These are phyloP conservation scores for Prunella himalayana DNA, from an alignment of 2,113 vertebrate species.

Conservation along the genomic window DNA sequence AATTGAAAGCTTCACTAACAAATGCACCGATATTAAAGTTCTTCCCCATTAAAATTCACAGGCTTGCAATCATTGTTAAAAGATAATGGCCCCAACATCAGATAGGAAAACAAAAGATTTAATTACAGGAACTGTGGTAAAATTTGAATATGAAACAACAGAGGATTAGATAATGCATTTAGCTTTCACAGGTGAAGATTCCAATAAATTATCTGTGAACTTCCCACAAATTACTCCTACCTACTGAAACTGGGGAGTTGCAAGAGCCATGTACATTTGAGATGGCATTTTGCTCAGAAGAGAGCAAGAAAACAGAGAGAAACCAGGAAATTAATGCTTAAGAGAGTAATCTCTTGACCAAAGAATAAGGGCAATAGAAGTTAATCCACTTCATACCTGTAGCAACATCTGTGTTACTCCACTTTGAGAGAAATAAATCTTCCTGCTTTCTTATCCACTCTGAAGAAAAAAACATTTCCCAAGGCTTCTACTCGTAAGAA, in stretches of 20 bases:
- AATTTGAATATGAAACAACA: slow-evolving; percentile 24
- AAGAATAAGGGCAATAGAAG: not conserved
- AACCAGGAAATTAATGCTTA: not conserved
- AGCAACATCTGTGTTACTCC: not conserved
- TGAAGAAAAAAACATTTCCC: not conserved
- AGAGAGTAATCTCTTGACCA: not conserved
- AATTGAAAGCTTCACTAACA: not conserved
- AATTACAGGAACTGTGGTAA: slow-evolving; percentile 39
- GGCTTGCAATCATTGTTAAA: slow-evolving; percentile 35
- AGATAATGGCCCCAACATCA: slow-evolving; percentile 41
- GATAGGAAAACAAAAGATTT: slow-evolving; percentile 55
- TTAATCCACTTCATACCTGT: not conserved
- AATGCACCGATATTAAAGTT: not conserved
- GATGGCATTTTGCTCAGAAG: not conserved
- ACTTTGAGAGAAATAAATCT: not conserved
- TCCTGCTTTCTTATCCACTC: not conserved
- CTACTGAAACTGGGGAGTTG: not conserved
- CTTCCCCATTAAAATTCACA: slow-evolving; percentile 42
- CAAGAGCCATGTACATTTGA: not conserved
- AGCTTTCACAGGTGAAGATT: slow-evolving; percentile 25
- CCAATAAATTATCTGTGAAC: slow-evolving; percentile 35
- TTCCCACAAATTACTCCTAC: slow-evolving; percentile 17
- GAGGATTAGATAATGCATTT: slow-evolving; percentile 13
- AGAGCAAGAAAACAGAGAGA: not conserved
- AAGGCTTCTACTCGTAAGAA: not conserved